phyloP scores from a whole-genome alignment of 2,888 invertebrate species.

The Cartodere bifasciata region DNA sequence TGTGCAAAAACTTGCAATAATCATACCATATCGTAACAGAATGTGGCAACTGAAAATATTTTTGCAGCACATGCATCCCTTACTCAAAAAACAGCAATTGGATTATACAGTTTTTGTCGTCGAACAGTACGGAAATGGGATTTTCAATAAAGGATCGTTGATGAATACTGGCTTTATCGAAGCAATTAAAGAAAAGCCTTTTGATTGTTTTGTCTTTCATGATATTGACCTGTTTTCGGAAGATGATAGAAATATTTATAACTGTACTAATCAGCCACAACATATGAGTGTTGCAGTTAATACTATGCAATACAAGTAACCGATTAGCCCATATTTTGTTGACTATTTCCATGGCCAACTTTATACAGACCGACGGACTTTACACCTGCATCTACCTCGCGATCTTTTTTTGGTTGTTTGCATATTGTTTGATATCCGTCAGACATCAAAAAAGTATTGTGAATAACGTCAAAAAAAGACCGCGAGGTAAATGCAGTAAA shows the following conservation, averaged over 20 bases:
- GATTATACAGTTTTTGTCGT: conserved; percentile 86
- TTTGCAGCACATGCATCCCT: conserved; percentile 80
- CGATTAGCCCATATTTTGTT: no score
- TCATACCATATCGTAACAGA: conserved; percentile 80
- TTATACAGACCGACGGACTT: no score
- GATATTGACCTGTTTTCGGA: conserved; percentile 86
- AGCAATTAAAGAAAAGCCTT: conserved; percentile 56
- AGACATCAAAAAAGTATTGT: no score
- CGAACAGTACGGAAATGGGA: conserved; percentile 64
- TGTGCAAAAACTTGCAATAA: conserved; percentile 73
- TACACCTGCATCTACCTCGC: no score
- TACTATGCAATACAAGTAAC: conserved; percentile 61
- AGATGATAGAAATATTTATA: conserved; percentile 79
- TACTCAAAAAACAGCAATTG: conserved; percentile 79
- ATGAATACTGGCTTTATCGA: conserved; percentile 92
- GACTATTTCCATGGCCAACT: no score
- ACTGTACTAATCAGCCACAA: conserved; percentile 74
- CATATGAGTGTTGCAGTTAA: conserved; percentile 87
- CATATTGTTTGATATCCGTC: no score
- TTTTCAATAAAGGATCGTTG: conserved; percentile 84
- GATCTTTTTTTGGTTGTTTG: no score
- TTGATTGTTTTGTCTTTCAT: conserved; percentile 87
- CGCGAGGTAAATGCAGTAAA: no score
- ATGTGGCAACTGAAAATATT: conserved; percentile 71
- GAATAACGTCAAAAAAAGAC: no score